Base-by-base conservation (phyloP, 1,140 invertebrate genomes). In the Drosophila oshimai region DNA sequence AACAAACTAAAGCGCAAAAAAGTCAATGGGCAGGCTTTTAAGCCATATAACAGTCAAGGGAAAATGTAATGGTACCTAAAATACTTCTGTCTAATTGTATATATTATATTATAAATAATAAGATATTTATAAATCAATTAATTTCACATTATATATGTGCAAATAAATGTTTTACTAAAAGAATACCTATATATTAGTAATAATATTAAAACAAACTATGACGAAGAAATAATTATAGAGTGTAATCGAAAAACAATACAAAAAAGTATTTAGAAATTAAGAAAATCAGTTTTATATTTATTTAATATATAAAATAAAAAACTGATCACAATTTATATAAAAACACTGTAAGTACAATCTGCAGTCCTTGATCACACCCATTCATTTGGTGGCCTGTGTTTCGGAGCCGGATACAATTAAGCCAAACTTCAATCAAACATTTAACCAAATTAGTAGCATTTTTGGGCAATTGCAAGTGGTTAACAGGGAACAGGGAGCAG, bases 391-490 rank as follows among this genome's bases (percentile, higher is more conserved):
- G 15, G 3, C 10, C n/a, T 3, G 4, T 13, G 26, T 7, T 9
- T 9, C 9, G 41, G 2, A 47, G 12, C 13, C 46, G 34, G 34
- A 47, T 65, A 33, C 50, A 65, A 65, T 65, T 65, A 37, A 64
- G 42, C 44, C 58, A 34, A 41, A 46, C 39, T 57, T 55, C 45
- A 68, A 61, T 79, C 54, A 73, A 74, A 73, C 70, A 79, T 74
- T 68, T 50, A 55, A 67, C 53, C 69, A 79, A 55, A 68, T 73
- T 74, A 67, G 57, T 53, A 51, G 36, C 28, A 41, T 57, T 51
- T 50, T 54, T 29, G 28, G 28, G n/a, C 65, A 51, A 31, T 67
- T 41, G 47, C n/a, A 39, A 51, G 34, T 46, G 61, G 33, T 24
- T 24, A 13, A 64, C 1, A 12, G n/a, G 1, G 41, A 6, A 6